Percentiles rank a stretch among this genome's conserved stretches.
These are phyloP conservation scores for Sclerurus mexicanus DNA, from an alignment of 2,113 vertebrate genomes.

Conservation along the genomic window DNA sequence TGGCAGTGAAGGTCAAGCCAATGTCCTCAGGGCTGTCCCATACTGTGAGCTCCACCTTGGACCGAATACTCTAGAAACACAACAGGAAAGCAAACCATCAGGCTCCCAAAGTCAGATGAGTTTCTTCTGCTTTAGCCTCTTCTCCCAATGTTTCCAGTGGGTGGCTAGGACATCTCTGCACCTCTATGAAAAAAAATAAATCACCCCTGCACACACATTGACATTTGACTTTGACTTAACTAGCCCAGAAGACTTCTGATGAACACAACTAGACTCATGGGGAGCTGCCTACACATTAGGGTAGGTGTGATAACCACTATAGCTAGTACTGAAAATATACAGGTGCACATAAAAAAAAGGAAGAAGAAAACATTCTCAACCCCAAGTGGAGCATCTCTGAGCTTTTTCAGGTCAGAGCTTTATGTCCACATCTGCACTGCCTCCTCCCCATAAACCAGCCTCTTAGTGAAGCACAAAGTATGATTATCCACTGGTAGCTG, in stretches of 20 bases:
- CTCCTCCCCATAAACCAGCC: neutral
- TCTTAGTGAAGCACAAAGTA: neutral
- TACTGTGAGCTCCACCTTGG: constrained; percentile 94
- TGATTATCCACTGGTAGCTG: neutral
- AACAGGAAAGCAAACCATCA: neutral
- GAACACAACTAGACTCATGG: neutral
- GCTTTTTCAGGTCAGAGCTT: neutral
- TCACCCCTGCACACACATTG: neutral
- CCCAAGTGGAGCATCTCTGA: neutral
- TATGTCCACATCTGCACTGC: neutral
- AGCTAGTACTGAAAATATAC: neutral
- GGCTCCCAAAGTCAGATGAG: neutral
- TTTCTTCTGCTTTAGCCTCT: neutral
- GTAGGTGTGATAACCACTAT: neutral
- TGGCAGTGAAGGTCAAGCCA: constrained; percentile 89
- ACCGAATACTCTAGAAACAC: constrained; percentile 88
- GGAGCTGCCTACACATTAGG: neutral
- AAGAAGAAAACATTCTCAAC: neutral
- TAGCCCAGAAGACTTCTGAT: neutral
- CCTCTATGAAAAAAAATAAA: neutral
- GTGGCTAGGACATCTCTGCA: neutral
- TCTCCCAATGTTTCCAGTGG: neutral
- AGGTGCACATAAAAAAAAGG: neutral
- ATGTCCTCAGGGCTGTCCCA: constrained; percentile 94
- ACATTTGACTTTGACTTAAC: neutral